Evolutionary conservation across 1,140 invertebrate genomes (phyloP), one percentile per base, ranked within the genome.

Genomic region (Aphelenchoides fujianensis): DNA sequence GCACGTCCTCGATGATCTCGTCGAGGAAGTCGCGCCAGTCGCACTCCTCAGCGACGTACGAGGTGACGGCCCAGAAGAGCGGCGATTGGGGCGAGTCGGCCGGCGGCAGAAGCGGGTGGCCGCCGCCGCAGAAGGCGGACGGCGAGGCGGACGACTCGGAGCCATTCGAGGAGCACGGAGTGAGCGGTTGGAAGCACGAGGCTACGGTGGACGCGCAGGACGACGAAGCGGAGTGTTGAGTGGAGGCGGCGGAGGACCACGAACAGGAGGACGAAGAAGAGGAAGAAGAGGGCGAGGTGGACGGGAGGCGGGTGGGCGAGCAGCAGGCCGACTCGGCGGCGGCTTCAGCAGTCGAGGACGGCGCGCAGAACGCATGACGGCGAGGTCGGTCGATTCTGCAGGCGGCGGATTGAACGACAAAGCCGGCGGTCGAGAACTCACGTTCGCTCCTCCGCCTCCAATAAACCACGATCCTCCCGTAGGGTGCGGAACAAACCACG

Each of bases 1-100:
- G 57, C 2, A 76, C 74, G 67, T 76, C 76, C 1, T 67, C 52
- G 2, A 77, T 30, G 32, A 77, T 30, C 28, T 71, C 72, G 61
- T 77, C 75, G 5, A 77, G 64, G 37, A 53, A 79, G 19, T 76
- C 36, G 30, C 76, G 30, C 75, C 75, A 76, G 31, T 73, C 28
- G 30, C 16, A 16, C 23, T 69, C n/a, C 30, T 63, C 36, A 54
- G 41, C 12, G 35, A 75, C 28, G 27, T 7, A 19, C 12, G 5
- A 30, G 28, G 5, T 5, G 34, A 59, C 55, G 7, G 5, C 12
- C 55, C 55, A 59, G 55, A 30, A 59, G 5, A 7, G 5, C 28
- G 55, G 55, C 5, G 5, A 7, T 59, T 59, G 5, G 5, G 55
- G 55, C 7, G 5, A 7, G 23, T 48, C 41, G 41, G 41, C 41